Evolutionary conservation across 1,140 invertebrate species (phyloP).

Genomic region (Dendroctonus valens): DNA sequence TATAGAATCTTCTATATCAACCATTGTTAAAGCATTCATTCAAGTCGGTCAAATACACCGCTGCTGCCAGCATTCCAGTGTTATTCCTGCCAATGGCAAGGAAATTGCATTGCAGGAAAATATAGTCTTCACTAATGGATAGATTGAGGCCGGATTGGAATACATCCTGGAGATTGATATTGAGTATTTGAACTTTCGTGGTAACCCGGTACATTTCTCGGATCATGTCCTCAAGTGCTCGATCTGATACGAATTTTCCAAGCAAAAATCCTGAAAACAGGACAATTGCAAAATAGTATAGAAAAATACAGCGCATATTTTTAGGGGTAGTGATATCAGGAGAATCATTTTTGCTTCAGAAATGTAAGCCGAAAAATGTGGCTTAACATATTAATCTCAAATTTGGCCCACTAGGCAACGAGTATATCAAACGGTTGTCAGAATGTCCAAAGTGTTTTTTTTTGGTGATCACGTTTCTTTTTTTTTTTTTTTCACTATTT

Average conservation of each 20-base stretch:
- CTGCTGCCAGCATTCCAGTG: conserved; percentile 3
- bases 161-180: conserved; percentile 24
- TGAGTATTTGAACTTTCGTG: conserved; percentile 21
- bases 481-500: too few species aligned
- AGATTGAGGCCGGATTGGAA: conserved; percentile 16
- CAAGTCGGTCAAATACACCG: conserved; percentile 13
- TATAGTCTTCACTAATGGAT: conserved; percentile 7
- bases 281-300: neutral
- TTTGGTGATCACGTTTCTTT: too few species aligned
- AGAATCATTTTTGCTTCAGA: neutral
- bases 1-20: conserved; percentile 5
- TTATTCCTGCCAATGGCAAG: conserved; percentile 7
- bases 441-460: too few species aligned
- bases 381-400: too few species aligned
- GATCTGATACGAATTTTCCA: conserved; percentile 51
- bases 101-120: conserved; percentile 26
- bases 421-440: too few species aligned
- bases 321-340: neutral
- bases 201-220: conserved; percentile 22
- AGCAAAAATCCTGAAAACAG: conserved; percentile 48
- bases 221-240: conserved; percentile 37
- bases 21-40: conserved; percentile 36
- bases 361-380: too few species aligned
- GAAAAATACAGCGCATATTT: neutral
- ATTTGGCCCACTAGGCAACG: too few species aligned